Base-by-base conservation (phyloP, 1,140 invertebrate genomes). In the Gyrodactylus salaris region DNA sequence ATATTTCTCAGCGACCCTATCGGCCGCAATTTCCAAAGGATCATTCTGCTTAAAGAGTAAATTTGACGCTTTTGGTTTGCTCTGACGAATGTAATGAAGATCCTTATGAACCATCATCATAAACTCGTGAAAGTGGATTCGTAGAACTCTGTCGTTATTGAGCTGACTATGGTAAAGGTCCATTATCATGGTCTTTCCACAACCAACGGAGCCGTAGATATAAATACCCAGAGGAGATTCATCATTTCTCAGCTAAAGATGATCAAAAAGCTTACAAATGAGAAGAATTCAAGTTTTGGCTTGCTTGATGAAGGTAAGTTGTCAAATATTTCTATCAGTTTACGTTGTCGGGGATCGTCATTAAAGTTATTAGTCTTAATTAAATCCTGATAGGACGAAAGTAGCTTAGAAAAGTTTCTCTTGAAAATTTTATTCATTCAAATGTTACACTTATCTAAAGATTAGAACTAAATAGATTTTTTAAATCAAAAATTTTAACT, bases 51-150 rank as follows among this genome's bases (percentile, higher is more conserved):
- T 69, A n/a, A n/a, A n/a, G n/a, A n/a, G n/a, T n/a, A n/a, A n/a
- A n/a, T n/a, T n/a, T n/a, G n/a, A n/a, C n/a, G n/a, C n/a, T 70
- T 68, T 74, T 74, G 69, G 26, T 70, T 27, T 20, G 26, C 71
- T 76, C 75, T 75, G 76, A 79, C 79, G 75, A 73, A 54, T 54
- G 7, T 54, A 7, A 54, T 54, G 34, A 54, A 54, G 34, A 54
- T 54, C 34, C 34, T 85, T 84, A 81, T 99, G 94, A 22, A 99
- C 89, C 80, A 92, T 87, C 54, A 91, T 83, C 94, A 99, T 99
- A 78, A 99, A 99, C 69, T 87, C 86, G 80, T 97, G 88, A 79
- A 98, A 98, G 82, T 98, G 94, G 7, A 95, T 87, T 75, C 92
- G 83, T 76, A 85, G 82, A 78, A 93, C 94, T 69, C 78, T 79